A percentile compares a stretch with the other conserved stretches of the same genome.
Conservation (phyloP, 2,797 vertebrate species). For the Crenichthys baileyi region DNA sequence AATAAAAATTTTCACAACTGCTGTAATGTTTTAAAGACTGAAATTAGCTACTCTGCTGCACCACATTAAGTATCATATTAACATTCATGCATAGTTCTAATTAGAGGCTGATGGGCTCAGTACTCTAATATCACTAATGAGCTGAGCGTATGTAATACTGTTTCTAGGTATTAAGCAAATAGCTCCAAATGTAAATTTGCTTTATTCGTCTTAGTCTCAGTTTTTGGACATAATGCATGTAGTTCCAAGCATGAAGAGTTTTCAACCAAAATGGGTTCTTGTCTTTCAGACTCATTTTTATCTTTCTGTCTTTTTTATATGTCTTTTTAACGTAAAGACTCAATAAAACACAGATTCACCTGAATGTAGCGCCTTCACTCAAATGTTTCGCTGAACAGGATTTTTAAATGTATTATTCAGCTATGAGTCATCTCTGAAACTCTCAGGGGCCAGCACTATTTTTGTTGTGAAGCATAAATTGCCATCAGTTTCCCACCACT, state of each 20-base stretch:
- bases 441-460: neutral
- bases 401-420: neutral
- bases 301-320: too few species aligned
- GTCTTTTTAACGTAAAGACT: too few species aligned
- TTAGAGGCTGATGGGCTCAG: neutral
- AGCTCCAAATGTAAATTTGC: neutral
- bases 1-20: constrained; percentile 1
- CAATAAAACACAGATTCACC: neutral
- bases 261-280: neutral
- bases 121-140: neutral
- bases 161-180: neutral
- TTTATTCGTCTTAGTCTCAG: neutral
- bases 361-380: neutral
- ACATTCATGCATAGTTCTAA: neutral
- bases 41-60: constrained; percentile 14
- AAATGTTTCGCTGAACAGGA: neutral
- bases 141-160: neutral
- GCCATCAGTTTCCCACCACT: neutral
- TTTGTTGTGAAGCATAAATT: neutral
- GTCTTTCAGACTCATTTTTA: neutral
- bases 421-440: constrained; percentile 2
- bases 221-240: neutral
- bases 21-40: constrained; percentile 10
- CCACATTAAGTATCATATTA: constrained; percentile 8
- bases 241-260: neutral